Base-by-base conservation (phyloP, 2,797 vertebrate species). In the Ficedula albicollis region DNA sequence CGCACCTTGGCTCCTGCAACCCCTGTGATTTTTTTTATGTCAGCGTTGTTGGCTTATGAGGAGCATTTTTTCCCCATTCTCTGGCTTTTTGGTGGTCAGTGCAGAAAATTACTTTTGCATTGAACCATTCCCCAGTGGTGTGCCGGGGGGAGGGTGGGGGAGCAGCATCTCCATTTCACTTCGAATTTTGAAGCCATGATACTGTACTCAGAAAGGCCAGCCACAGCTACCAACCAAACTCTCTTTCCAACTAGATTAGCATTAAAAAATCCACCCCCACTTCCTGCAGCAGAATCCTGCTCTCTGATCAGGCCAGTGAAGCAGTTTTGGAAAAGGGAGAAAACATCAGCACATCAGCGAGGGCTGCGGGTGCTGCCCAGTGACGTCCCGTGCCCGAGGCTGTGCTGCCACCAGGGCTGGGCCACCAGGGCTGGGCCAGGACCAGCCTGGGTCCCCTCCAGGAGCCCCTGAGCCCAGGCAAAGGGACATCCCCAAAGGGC, bases 181-280 rank as follows among this genome's bases (percentile, higher is more conserved):
- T 60, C 48, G 64, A 87, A 78, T 49, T 90, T 67, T 66, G 84
- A 96, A 97, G 92, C 95, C 93, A 96, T 92, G 84, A 73, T 38
- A 41, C 66, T 62, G 36, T 54, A 36, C 63, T 81, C 39, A 67
- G 93, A 92, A 84, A 89, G 84, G 60, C 74, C 83, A 87, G 72
- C 87, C 92, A 76, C 81, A 95, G 92, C 91, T 87, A 74, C 68
- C 78, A 79, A 90, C 91, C 83, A 93, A 94, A 87, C 80, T 86
- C 0, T 0, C 62, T 90, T 84, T 86, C 76, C 79, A 81, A 30
- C 36, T 59, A 88, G 69, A 81, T 66, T 21, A 86, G 67, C 80
- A 43, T 67, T 13, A 66, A 66, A 79, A 67, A 6, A 18, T 4
- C 32, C 25, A 69, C 58, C 81, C 72, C 54, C 27, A 20, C 13